phyloP scores from a whole-genome alignment of 1,140 invertebrate genomes.

The Papilio aristodemus region DNA sequence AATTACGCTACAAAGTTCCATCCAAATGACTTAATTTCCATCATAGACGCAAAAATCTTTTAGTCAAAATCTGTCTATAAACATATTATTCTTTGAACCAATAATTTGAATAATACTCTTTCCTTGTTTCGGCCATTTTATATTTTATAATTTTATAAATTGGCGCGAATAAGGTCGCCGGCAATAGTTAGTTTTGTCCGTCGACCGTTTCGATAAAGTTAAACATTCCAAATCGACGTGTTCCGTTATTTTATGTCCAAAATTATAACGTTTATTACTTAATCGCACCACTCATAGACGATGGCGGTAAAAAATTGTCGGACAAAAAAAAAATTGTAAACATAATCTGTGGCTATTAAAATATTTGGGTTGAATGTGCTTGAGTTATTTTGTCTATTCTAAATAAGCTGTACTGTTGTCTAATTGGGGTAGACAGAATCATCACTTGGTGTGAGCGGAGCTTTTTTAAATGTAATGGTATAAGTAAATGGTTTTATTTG shows the following conservation, averaged over 20 bases:
- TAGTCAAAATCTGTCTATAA: no score
- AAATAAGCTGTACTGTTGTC: background rate
- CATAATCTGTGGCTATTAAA: slow-evolving; percentile 43
- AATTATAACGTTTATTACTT: slow-evolving; percentile 66
- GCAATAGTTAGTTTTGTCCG: slow-evolving; percentile 34
- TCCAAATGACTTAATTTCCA: no score
- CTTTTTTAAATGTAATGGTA: no score
- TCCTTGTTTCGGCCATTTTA: background rate
- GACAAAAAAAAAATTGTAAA: slow-evolving; percentile 49
- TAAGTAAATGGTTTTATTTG: no score
- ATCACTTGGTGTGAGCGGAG: background rate
- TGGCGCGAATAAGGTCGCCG: slow-evolving; percentile 10
- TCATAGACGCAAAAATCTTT: no score
- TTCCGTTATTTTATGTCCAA: slow-evolving; percentile 53
- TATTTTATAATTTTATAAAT: slow-evolving; percentile 2
- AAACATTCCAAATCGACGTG: slow-evolving; percentile 52
- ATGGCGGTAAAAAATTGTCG: slow-evolving; percentile 42
- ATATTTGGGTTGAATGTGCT: slow-evolving; percentile 28
- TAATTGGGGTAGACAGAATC: background rate
- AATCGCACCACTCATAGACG: slow-evolving; percentile 52
- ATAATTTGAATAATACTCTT: background rate
- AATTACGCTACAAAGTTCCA: no score
- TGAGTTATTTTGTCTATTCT: background rate
- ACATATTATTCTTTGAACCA: background rate
- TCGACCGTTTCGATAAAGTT: slow-evolving; percentile 38